Evolutionary conservation across 2,113 vertebrate species (phyloP).

Genomic region (Centropristis striata): DNA sequence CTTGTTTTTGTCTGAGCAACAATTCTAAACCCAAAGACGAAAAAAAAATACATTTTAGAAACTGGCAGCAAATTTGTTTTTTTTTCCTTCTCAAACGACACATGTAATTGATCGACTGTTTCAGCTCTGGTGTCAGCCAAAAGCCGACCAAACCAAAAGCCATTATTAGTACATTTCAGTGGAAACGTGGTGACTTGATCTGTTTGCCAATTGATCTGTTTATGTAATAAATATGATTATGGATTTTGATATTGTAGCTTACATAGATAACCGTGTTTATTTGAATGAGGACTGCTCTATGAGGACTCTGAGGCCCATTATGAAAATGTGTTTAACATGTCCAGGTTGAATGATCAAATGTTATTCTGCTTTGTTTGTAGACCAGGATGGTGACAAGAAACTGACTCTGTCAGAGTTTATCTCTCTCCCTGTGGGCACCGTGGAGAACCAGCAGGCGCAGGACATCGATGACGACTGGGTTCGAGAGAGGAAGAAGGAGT

Average conservation of each 20-base stretch:
- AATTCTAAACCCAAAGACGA: not conserved
- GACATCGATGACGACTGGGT: conserved; percentile 98
- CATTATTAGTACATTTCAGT: not conserved
- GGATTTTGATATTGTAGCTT: not conserved
- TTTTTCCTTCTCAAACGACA: not conserved
- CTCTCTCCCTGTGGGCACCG: conserved; percentile 93
- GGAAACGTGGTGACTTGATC: not conserved
- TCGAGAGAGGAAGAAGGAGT: conserved; percentile 93
- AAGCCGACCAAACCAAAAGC: not conserved
- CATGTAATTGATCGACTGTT: not conserved
- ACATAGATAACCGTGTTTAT: not conserved
- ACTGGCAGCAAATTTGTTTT: not conserved
- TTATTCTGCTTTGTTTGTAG: conserved; percentile 68
- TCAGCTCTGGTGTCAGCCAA: not conserved
- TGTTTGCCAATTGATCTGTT: not conserved
- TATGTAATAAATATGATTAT: not conserved
- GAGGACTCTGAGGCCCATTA: not conserved
- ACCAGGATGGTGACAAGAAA: conserved; percentile 93
- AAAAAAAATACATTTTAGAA: not conserved
- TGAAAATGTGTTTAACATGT: not conserved
- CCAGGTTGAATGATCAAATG: not conserved
- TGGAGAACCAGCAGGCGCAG: conserved; percentile 96
- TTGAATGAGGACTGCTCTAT: not conserved
- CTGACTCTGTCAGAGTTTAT: conserved; percentile 95
- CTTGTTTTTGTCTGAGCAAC: not conserved